Evolutionary conservation across 2,113 vertebrate genomes (phyloP).

Genomic region (Sminthopsis crassicaudata): DNA sequence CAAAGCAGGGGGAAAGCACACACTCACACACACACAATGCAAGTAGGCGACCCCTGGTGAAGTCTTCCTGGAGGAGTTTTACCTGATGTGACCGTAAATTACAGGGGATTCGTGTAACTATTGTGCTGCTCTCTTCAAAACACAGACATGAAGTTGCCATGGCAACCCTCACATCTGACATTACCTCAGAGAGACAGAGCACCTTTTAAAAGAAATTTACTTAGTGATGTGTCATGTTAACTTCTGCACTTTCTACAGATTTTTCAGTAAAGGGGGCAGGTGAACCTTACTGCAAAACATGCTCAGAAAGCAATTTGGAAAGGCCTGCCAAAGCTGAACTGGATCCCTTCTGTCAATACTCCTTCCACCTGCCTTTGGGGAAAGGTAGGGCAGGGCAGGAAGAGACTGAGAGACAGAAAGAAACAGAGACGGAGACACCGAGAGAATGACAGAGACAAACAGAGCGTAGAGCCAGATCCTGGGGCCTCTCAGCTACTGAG

Average conservation of each 20-base stretch:
- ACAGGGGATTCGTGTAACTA: background rate
- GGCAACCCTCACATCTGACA: slow-evolving; percentile 12
- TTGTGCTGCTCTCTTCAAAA: background rate
- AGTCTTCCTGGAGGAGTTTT: background rate
- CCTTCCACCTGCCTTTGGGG: background rate
- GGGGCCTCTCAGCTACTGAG: background rate
- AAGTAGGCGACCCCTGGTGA: background rate
- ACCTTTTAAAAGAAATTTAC: slow-evolving; percentile 36
- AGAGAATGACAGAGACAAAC: background rate
- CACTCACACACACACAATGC: background rate
- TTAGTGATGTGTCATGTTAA: background rate
- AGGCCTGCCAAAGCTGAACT: background rate
- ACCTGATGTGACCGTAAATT: background rate
- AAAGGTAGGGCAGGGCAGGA: background rate
- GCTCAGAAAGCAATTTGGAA: background rate
- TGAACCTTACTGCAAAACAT: background rate
- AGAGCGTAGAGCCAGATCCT: background rate
- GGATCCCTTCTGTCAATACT: background rate
- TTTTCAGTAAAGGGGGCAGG: background rate
- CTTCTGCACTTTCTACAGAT: background rate
- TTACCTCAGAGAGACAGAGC: background rate
- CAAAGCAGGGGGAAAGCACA: background rate
- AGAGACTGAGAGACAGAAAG: background rate
- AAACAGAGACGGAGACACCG: background rate
- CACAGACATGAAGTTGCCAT: slow-evolving; percentile 25